Evolutionary conservation across 2,888 invertebrate genomes (phyloP), one percentile per base, ranked within the genome.

Genomic region (Cheilosia grossa): DNA sequence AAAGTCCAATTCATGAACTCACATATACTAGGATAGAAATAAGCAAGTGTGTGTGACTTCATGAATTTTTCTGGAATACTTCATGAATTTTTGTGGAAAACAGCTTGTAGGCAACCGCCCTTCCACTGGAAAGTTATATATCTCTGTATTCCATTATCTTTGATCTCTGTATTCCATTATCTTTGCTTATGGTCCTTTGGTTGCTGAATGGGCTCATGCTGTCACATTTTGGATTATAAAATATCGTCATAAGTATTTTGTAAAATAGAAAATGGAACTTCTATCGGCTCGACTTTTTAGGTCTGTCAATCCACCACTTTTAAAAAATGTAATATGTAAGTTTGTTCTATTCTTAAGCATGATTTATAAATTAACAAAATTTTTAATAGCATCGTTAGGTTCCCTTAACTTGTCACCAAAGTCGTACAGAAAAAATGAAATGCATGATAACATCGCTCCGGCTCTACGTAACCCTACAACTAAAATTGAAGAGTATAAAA

Each of bases 401-500:
- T 53, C 81, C 5, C 15, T 81, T 40, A 63, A 47, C 19, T 15
- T 64, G 30, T 53, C 56, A 15, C 37, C 82, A 9, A 47, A 30
- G 4, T 49, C 9, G 4, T 30, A 47, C 4, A 44, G 37, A 2
- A 37, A 30, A 21, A n/a, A 17, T 4, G 40, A 42, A 59, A 21
- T 19, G 21, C 1, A 33, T 13, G 58, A 47, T 15, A 40, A 37
- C 15, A 3, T 37, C 0, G 2, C 15, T 15, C 2, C 5, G 10
- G 2, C 2, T 1, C 27, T 47, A 30, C 1, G n/a, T 19, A 30
- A 42, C 21, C 27, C 42, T 5, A 61, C 30, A 7, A 51, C 9
- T 17, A 27, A 6, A 42, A 59, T 88, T 37, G 88, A 87, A 33
- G 88, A 89, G 47, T 88, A 88, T 10, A 87, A 88, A 30, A 73